Evolutionary conservation across 2,888 invertebrate species (phyloP), one percentile per base, ranked within the genome.

Genomic region (Volucella inflata): DNA sequence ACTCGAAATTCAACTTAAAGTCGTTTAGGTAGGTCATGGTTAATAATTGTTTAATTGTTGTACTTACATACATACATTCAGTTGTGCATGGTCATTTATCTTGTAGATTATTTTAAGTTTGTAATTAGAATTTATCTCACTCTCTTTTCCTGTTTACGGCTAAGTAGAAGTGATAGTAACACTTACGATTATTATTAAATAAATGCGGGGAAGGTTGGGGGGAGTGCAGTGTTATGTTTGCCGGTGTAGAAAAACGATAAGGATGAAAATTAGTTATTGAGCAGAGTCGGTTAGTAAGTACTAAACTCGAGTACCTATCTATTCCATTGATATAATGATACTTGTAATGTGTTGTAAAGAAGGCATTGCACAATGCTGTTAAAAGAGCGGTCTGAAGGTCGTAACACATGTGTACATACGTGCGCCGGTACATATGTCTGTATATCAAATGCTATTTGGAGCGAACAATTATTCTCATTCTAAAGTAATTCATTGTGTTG

Each of bases 11-110:
- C 81, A 72, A 76, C 59, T 81, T 77, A 84, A 84, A 80, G 64
- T 85, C 68, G 60, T 70, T 80, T 68, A 85, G 80, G 85, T 85
- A 85, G 85, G 85, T 81, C 85, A 85, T 85, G 85, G 85, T 57
- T 68, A 68, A 59, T 77, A 85, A 79, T 79, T 72, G 79, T 79
- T 79, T 72, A 78, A 71, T 78, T 62, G 55, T 65, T 57, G 21
- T 55, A 40, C 42, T 42, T 51, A 38, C 14, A 75, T 65, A 48
- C 53, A 36, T 74, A 62, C 64, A 55, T 74, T 44, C 46, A 53
- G 36, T 74, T 53, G 57, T 79, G 50, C 55, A 71, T 71, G 55
- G 65, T 62, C 59, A 67, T 75, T 76, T 50, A 64, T 70, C 67
- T 71, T 80, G 70, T 80, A 60, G 40, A 42, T 44, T 44, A 50